Percentiles rank a stretch among this genome's conserved stretches.
Evolutionary conservation across 37 sponge, comb jelly and placozoan species (phyloP).

Genomic region (Tethya wilhelma): DNA sequence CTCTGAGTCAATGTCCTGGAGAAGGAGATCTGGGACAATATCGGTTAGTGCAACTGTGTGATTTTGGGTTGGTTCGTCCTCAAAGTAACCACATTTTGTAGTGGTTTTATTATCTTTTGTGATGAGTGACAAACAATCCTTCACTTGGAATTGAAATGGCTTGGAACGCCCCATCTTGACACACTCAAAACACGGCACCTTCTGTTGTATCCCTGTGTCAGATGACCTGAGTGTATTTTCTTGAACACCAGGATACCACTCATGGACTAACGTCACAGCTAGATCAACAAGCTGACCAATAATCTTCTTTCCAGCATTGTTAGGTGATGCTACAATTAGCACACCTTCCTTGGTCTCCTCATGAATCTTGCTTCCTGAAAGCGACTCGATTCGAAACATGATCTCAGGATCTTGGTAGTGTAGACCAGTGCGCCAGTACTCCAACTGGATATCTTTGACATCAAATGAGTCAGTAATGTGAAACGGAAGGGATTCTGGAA

Average conservation of each 20-base stretch:
- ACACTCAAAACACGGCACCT: constrained; percentile 74
- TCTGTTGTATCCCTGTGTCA: no score
- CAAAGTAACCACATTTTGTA: constrained; percentile 55
- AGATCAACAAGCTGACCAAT: constrained; percentile 81
- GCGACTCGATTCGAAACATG: constrained; percentile 64
- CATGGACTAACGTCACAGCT: constrained; percentile 56
- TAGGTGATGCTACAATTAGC: constrained; percentile 50
- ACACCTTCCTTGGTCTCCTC: constrained; percentile 64
- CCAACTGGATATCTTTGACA: constrained; percentile 19
- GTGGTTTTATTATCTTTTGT: constrained; percentile 29
- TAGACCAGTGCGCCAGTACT: constrained; percentile 75
- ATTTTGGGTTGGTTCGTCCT: constrained; percentile 17
- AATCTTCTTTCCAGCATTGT: constrained; percentile 53
- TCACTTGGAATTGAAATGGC: constrained; percentile 60
- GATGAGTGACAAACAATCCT: constrained; percentile 30
- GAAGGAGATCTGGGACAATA: constrained; percentile 88
- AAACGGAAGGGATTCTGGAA: constrained; percentile 11
- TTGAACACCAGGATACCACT: constrained; percentile 86
- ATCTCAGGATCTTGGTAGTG: constrained; percentile 51
- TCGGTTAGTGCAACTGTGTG: constrained; percentile 64
- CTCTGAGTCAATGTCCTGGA: constrained; percentile 69
- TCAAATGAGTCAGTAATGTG: not conserved
- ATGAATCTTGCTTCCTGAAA: constrained; percentile 9
- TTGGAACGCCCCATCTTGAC: constrained; percentile 9
- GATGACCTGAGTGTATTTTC: constrained; percentile 38